Conservation (phyloP, 1,140 invertebrate genomes). For the Apocrypta bakeri region DNA sequence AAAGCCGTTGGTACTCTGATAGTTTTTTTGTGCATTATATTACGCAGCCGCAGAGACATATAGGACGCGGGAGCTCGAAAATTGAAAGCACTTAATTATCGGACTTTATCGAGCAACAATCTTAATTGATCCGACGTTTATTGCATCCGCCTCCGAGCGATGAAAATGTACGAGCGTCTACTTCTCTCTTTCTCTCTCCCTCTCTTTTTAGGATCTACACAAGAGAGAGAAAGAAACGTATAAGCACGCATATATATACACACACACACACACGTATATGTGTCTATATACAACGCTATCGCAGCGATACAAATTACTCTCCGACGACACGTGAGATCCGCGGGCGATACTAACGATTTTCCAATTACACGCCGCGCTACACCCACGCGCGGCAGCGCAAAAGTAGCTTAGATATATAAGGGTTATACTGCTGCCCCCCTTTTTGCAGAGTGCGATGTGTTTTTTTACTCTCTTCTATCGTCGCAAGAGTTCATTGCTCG, state of each 20-base stretch:
- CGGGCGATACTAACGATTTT: slow-evolving; percentile 72
- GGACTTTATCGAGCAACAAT: slow-evolving; percentile 38
- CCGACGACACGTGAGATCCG: slow-evolving; percentile 50
- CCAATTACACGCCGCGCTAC: slow-evolving; percentile 67
- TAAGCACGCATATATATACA: not conserved
- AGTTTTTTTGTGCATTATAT: no score
- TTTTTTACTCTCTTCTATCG: no score
- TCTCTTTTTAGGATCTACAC: not conserved
- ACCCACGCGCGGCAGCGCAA: not conserved
- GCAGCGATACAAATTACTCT: slow-evolving; percentile 48
- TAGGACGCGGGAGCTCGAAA: not conserved
- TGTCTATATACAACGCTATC: slow-evolving; percentile 19
- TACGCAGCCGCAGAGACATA: no score
- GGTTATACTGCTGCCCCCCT: no score
- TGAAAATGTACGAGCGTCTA: slow-evolving; percentile 22
- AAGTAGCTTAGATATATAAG: not conserved
- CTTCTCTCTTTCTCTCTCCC: no score
- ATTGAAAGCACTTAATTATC: slow-evolving; percentile 46
- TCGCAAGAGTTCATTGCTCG: no score
- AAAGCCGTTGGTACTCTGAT: no score
- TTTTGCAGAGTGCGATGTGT: not conserved
- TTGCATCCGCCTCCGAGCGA: slow-evolving; percentile 45
- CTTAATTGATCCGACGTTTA: slow-evolving; percentile 53
- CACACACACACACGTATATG: no score
- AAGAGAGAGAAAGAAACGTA: not conserved